Evolutionary conservation across 2,797 vertebrate genomes (phyloP).

Genomic region (Philypnodon macrostomus): DNA sequence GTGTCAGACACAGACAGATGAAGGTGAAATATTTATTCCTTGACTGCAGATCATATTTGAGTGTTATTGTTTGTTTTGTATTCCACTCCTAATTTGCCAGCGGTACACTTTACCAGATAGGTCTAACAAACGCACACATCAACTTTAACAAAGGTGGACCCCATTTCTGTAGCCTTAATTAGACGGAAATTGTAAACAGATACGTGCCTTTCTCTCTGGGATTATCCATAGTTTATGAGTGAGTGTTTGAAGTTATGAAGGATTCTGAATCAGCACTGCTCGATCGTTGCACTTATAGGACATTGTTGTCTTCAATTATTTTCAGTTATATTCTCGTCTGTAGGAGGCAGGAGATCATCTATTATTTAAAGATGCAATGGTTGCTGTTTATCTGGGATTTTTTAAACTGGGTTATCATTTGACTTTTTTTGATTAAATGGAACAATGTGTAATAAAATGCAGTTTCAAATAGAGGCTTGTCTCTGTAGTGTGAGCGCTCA

Average conservation of each 20-base stretch:
- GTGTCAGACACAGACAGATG: slow-evolving; percentile 78
- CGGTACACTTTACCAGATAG: slow-evolving; percentile 66
- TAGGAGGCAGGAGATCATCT: slow-evolving; percentile 80
- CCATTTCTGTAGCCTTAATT: slow-evolving; percentile 76
- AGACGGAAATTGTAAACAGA: slow-evolving; percentile 80
- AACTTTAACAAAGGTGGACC: slow-evolving; percentile 76
- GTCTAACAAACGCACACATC: slow-evolving; percentile 73
- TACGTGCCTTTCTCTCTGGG: slow-evolving; percentile 71
- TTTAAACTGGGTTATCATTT: slow-evolving; percentile 75
- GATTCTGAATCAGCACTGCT: slow-evolving; percentile 80
- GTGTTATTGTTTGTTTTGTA: slow-evolving; percentile 80
- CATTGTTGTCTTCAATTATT: slow-evolving; percentile 87
- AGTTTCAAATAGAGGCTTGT: slow-evolving; percentile 73
- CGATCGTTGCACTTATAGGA: slow-evolving; percentile 77
- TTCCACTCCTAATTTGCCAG: slow-evolving; percentile 75
- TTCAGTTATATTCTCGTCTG: slow-evolving; percentile 76
- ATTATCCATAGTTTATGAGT: slow-evolving; percentile 84
- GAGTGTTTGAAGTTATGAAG: slow-evolving; percentile 81
- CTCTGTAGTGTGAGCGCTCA: slow-evolving; percentile 60
- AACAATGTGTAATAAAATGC: slow-evolving; percentile 81
- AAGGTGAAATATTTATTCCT: slow-evolving; percentile 79
- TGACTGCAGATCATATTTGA: slow-evolving; percentile 75
- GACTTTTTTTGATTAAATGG: slow-evolving; percentile 75
- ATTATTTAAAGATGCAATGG: slow-evolving; percentile 85
- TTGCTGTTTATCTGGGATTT: slow-evolving; percentile 79